Evolutionary conservation across 2,113 vertebrate genomes (phyloP), one percentile per base, ranked within the genome.

Genomic region (Atrichornis clamosus): DNA sequence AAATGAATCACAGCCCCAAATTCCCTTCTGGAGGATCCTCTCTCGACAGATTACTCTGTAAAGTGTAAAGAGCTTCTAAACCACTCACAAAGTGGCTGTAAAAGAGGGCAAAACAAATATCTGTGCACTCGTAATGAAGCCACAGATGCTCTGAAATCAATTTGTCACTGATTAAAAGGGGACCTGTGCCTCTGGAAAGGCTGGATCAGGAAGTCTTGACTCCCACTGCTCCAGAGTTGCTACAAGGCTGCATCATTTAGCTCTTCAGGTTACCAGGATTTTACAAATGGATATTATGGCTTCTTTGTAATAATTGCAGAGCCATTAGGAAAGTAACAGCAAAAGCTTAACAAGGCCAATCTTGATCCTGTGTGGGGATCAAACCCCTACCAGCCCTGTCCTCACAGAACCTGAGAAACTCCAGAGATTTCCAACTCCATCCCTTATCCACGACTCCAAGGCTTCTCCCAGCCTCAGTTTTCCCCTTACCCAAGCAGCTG

Each of bases 391-490:
- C n/a, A 89, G 56, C 6, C 10, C 7, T 11, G 56, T 37, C 16
- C 13, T 50, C 70, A 58, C 5, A 76, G 21, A 6, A 32, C 28
- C 44, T 13, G 13, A 39, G 10, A 13, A 83, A 89, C 26, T 72
- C 39, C 37, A 65, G 9, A 42, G 4, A 22, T 67, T 82, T 79
- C 37, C 75, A 79, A 13, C 19, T 76, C 44, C 13, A 4, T 7
- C 41, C 35, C 30, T 82, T 35, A 56, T 23, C 53, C 22, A 59
- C 2, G 1, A 47, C 2, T 26, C 15, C 42, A 47, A 47, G 0
- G 0, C 17, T 74, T n/a, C 46, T 77, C 49, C 20, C 68, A 80
- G 33, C 19, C 21, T 79, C 13, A 33, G 8, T 63, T 75, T 72
- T 17, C 63, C 28, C 39, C 20, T 85, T 8, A 49, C 5, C n/a